These are phyloP conservation scores for Trichosurus vulpecula DNA, from an alignment of 2,797 vertebrate species.

Conservation along the genomic window DNA sequence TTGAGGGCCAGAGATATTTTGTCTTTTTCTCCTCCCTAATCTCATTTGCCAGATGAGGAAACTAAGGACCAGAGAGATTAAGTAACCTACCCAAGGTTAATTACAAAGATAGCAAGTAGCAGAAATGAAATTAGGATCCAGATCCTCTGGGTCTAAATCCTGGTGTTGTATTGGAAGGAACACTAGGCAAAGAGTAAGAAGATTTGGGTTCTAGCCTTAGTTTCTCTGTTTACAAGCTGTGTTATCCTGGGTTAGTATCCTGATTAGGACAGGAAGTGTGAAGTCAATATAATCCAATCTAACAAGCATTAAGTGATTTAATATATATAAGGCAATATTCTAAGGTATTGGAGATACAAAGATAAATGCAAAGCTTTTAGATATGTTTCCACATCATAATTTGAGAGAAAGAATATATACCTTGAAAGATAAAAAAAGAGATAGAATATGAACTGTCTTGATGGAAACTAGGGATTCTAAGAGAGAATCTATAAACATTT, in stretches of 20 bases:
- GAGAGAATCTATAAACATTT: background rate
- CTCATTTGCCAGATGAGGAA: background rate
- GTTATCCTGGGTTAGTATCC: background rate
- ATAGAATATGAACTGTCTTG: background rate
- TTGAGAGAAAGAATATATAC: background rate
- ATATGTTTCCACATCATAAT: background rate
- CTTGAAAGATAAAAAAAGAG: background rate
- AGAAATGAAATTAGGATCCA: background rate
- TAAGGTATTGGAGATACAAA: background rate
- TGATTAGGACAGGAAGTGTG: background rate
- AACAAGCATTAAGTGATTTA: background rate
- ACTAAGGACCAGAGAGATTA: background rate
- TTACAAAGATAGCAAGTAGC: background rate
- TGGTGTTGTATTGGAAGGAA: background rate
- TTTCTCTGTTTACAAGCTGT: background rate
- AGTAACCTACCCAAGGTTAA: background rate
- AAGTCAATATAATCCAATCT: background rate
- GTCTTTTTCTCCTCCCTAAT: background rate
- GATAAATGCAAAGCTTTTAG: background rate
- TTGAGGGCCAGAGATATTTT: background rate
- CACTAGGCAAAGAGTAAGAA: background rate
- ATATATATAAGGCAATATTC: background rate
- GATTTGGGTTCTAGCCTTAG: background rate
- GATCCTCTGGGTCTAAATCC: background rate
- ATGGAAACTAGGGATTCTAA: background rate